Conservation (phyloP, 92 coral and sea anemone species). For the Epizoanthus stellaris region DNA sequence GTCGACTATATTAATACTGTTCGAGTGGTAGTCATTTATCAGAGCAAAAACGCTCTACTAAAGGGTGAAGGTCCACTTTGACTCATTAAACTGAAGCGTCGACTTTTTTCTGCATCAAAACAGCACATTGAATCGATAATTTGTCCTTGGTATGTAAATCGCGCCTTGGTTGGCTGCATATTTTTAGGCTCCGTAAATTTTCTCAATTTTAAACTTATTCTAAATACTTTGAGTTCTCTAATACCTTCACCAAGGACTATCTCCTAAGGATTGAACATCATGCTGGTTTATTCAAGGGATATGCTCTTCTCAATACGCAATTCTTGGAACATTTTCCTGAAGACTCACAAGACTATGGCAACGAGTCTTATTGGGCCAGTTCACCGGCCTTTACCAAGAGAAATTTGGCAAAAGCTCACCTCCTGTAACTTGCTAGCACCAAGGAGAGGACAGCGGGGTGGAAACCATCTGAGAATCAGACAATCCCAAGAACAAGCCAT, state of each 20-base stretch:
- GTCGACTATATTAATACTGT: too few species aligned
- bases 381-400: conserved; percentile 8
- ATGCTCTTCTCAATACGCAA: background rate
- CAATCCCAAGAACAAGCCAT: background rate
- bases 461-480: too few species aligned
- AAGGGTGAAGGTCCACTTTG: too few species aligned
- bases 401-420: background rate
- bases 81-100: too few species aligned
- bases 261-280: background rate
- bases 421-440: conserved; percentile 14
- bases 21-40: too few species aligned
- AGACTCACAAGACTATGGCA: background rate
- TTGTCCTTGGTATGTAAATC: background rate
- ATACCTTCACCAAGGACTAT: background rate
- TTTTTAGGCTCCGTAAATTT: background rate
- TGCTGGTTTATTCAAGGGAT: conserved; percentile 17
- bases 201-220: background rate
- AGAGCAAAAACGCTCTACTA: too few species aligned
- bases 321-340: background rate
- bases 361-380: background rate
- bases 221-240: background rate
- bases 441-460: background rate
- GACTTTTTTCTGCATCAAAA: too few species aligned
- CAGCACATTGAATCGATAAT: too few species aligned
- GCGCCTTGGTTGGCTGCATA: conserved; percentile 2